These are phyloP conservation scores for Agrochola lychnidis DNA, from an alignment of 2,888 invertebrate species.

Conservation along the genomic window DNA sequence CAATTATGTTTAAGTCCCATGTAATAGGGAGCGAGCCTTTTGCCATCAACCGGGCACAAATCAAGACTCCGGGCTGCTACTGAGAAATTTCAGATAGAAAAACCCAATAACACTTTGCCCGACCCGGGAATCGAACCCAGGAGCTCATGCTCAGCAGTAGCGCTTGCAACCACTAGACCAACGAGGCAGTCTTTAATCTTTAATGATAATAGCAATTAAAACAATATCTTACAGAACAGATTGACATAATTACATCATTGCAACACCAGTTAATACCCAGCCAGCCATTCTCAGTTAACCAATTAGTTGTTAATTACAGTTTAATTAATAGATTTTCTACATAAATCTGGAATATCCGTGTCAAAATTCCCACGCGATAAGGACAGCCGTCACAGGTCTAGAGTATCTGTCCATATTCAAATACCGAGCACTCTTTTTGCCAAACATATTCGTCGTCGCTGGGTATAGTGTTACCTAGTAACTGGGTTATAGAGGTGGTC, in stretches of 20 bases:
- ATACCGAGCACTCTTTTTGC: background rate
- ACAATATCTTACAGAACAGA: background rate
- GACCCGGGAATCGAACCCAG: no score
- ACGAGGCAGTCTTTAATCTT: background rate
- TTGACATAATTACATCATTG: background rate
- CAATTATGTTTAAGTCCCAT: no score
- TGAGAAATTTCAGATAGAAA: no score
- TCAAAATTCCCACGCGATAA: background rate
- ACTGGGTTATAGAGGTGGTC: no score
- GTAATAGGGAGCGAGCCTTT: no score
- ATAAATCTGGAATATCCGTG: background rate
- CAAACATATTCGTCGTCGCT: background rate
- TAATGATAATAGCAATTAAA: conserved; percentile 7
- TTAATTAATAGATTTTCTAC: conserved; percentile 2
- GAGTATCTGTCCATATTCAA: background rate
- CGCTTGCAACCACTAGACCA: no score
- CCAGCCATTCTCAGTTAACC: no score
- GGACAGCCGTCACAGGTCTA: background rate
- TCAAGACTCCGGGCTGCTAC: no score
- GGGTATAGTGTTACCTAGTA: no score
- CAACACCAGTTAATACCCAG: background rate
- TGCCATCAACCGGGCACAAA: no score
- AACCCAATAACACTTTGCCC: no score
- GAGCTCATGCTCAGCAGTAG: no score
- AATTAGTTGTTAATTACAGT: conserved; percentile 5